These are phyloP conservation scores for Chanos chanos DNA, from an alignment of 2,797 vertebrate species.

Conservation along the genomic window DNA sequence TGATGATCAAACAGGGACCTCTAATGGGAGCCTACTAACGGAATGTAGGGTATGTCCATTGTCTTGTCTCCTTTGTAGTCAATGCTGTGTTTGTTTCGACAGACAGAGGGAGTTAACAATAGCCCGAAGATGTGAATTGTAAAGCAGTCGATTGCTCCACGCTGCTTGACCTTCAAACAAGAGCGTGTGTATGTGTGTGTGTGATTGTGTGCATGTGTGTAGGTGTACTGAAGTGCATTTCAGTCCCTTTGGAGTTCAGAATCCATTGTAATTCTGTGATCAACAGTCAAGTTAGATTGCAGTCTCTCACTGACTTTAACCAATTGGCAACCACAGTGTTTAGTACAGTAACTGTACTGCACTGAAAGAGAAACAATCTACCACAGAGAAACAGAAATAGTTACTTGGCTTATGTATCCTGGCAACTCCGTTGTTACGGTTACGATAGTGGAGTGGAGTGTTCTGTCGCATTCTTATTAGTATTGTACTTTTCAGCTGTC, in stretches of 20 bases:
- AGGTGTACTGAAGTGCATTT: not conserved
- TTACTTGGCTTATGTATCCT: no score
- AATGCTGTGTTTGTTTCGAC: slow-evolving; percentile 7
- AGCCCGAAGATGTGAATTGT: not conserved
- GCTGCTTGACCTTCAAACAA: slow-evolving; percentile 23
- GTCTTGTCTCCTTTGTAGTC: not conserved
- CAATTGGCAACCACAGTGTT: slow-evolving; percentile 13
- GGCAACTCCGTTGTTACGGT: no score
- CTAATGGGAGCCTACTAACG: not conserved
- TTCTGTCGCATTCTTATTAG: no score
- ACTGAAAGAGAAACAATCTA: no score
- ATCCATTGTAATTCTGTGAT: slow-evolving; percentile 15
- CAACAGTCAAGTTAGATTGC: slow-evolving; percentile 15
- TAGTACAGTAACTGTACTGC: no score
- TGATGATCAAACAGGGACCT: slow-evolving; percentile 12
- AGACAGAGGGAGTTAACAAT: slow-evolving; percentile 1
- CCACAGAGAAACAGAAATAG: no score
- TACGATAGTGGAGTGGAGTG: no score
- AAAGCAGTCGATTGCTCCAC: slow-evolving; percentile 1
- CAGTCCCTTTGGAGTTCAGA: slow-evolving; percentile 11
- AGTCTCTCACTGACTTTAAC: slow-evolving; percentile 10
- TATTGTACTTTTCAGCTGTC: no score
- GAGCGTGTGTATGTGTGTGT: not conserved
- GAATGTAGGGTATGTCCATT: slow-evolving; percentile 1
- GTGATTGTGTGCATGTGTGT: no score